These are phyloP conservation scores for Upupa epops DNA, from an alignment of 2,113 vertebrate genomes.

Conservation along the genomic window DNA sequence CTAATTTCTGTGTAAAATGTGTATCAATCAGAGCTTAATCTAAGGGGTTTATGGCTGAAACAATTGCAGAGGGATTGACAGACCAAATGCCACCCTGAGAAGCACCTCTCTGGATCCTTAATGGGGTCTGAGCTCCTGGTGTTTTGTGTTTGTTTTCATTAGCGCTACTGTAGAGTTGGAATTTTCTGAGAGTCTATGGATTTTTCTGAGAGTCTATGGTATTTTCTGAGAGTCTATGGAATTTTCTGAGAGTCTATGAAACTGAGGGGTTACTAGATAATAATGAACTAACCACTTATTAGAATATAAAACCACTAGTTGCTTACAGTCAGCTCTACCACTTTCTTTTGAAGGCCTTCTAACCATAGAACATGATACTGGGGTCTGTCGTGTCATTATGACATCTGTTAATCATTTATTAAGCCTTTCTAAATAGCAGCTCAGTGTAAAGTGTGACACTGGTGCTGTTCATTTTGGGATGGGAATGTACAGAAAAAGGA, in stretches of 20 bases:
- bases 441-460: not conserved
- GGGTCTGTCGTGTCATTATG: not conserved
- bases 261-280: not conserved
- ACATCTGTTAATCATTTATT: not conserved
- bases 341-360: not conserved
- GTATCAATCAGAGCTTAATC: not conserved
- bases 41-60: not conserved
- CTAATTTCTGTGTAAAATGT: not conserved
- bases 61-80: not conserved
- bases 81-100: not conserved
- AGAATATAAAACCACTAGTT: not conserved
- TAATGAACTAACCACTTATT: not conserved
- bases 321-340: not conserved
- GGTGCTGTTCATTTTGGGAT: not conserved
- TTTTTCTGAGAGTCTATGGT: too few relatives aligned
- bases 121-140: not conserved
- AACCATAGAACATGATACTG: not conserved
- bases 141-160: not conserved
- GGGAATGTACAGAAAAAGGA: not conserved
- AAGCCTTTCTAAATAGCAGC: not conserved
- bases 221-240: not conserved
- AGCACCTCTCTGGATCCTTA: not conserved
- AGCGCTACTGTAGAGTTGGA: not conserved
- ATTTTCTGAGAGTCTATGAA: not conserved
- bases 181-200: accelerated